phyloP scores from a whole-genome alignment of 2,797 vertebrate genomes.

The Dallia pectoralis region DNA sequence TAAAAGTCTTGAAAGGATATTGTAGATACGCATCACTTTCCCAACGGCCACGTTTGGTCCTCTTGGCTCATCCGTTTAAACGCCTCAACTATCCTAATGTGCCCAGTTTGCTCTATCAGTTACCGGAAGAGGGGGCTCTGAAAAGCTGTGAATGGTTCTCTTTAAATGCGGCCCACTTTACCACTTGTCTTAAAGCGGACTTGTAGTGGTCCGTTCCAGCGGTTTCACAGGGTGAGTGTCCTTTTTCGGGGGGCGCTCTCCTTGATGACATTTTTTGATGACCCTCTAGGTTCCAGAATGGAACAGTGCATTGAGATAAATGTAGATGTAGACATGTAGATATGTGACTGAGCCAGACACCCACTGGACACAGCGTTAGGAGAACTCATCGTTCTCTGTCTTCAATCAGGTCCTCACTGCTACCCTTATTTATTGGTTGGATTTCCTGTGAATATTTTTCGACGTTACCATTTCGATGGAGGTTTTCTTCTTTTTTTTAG shows the following conservation, averaged over 20 bases:
- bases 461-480: slow-evolving; percentile 15
- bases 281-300: slow-evolving; percentile 62
- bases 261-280: slow-evolving; percentile 50
- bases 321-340: slow-evolving; percentile 66
- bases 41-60: slow-evolving; percentile 56
- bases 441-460: slow-evolving; percentile 31
- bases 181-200: slow-evolving; percentile 74
- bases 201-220: slow-evolving; percentile 65
- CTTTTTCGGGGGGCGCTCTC: slow-evolving; percentile 48
- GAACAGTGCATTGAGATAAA: slow-evolving; percentile 52
- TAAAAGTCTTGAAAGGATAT: slow-evolving; percentile 39
- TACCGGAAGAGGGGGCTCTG: slow-evolving; percentile 67
- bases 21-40: slow-evolving; percentile 49
- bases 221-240: slow-evolving; percentile 51
- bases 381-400: slow-evolving; percentile 60
- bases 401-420: slow-evolving; percentile 57
- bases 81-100: slow-evolving; percentile 72
- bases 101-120: slow-evolving; percentile 60
- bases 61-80: slow-evolving; percentile 61
- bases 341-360: slow-evolving; percentile 59
- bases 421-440: slow-evolving; percentile 61
- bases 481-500: slow-evolving; percentile 39
- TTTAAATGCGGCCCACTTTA: slow-evolving; percentile 68
- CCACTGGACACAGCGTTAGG: slow-evolving; percentile 56
- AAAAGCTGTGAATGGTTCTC: slow-evolving; percentile 74